Evolutionary conservation across 2,797 vertebrate genomes (phyloP), one percentile per base, ranked within the genome.

Genomic region (Eulemur mongoz): DNA sequence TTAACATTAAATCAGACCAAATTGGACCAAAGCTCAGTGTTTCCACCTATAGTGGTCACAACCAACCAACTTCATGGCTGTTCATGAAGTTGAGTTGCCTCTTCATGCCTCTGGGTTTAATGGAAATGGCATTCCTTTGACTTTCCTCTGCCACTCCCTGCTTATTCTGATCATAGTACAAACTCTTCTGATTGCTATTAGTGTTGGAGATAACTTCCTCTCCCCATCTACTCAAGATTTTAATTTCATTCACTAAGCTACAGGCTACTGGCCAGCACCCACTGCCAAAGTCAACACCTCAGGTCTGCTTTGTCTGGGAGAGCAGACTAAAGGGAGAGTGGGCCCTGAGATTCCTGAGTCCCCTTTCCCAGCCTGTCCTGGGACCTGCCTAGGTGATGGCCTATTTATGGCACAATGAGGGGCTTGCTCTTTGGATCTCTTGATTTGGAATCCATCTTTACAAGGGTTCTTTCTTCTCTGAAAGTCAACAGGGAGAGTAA

Each of bases 231-330:
- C 80, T 96, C 86, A 94, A 91, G 96, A 96, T 80, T 83, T 95
- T 96, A 78, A 97, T 94, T 76, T 94, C 93, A 89, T 97, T 57
- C 84, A 97, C 76, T 1, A 35, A 30, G 87, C 87, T 83, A 48
- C 40, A 94, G 92, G 90, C 63, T 48, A 63, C 86, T 25, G 72
- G 0, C 84, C 76, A 95, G 57, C 48, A 30, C 88, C 23, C 13
- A 43, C 67, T 88, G 96, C 91, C 95, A 97, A 96, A 93, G 76
- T 94, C 94, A 97, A 94, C 76, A 84, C 76, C 73, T 94, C 83
- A 43, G 72, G 83, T 95, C 76, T 95, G 85, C 59, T 96, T 70
- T 92, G 97, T 93, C 93, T 94, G 84, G 88, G 65, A 97, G 59
- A 93, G 89, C 40, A 96, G 72, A 86, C 93, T 88, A 95, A 90